Evolutionary conservation across 2,888 invertebrate species (phyloP), one percentile per base, ranked within the genome.

Genomic region (Myopa testacea): DNA sequence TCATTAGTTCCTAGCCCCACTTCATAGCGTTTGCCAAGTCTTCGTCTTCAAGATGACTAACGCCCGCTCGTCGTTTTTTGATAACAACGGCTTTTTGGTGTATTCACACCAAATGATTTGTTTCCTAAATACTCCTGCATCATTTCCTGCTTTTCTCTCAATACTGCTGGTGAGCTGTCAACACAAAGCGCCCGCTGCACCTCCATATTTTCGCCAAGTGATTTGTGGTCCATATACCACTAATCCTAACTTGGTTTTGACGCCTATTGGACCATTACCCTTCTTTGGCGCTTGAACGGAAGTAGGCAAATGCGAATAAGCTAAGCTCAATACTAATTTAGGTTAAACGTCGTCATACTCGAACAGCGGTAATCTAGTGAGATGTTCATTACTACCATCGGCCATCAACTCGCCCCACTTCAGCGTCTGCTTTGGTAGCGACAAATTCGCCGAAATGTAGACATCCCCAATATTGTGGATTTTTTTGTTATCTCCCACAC

Each of bases 41-140:
- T n/a, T n/a, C n/a, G n/a, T n/a, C n/a, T n/a, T n/a, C n/a, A n/a
- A n/a, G n/a, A n/a, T n/a, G n/a, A n/a, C n/a, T n/a, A 2, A 5
- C 6, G 16, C 45, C 52, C 14, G 52, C n/a, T 52, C 26, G n/a
- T 19, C 12, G 34, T 84, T 81, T 87, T 82, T 82, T 83, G 83
- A n/a, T n/a, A n/a, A 70, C 34, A 52, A 45, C 26, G 19, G 37
- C 12, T 37, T 12, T 19, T 45, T 10, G 19, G 52, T n/a, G n/a
- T n/a, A n/a, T n/a, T n/a, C n/a, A n/a, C n/a, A n/a, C n/a, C n/a
- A n/a, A n/a, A n/a, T n/a, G n/a, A n/a, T n/a, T n/a, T n/a, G n/a
- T n/a, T n/a, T n/a, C n/a, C n/a, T n/a, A n/a, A n/a, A n/a, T n/a
- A 52, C 26, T 52, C 4, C 14, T 52, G 19, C 26, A 62, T 62